Evolutionary conservation across 2,113 vertebrate species (phyloP), one percentile per base, ranked within the genome.

Genomic region (Tringa solitaria): DNA sequence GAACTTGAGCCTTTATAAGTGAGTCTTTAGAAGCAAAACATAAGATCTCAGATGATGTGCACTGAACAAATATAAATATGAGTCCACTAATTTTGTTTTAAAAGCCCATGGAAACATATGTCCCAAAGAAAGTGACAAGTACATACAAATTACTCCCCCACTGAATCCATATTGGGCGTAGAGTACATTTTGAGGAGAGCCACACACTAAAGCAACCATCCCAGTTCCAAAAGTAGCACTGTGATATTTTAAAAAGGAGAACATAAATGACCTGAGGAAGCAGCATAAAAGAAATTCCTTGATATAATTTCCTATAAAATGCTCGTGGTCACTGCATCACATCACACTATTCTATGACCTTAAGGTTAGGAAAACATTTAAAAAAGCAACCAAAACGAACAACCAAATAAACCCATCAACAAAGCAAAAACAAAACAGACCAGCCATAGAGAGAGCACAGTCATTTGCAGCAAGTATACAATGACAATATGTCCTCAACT

Each of bases 151-250:
- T 53, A 84, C 68, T 90, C 54, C 32, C 63, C 32, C 63, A 53
- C 32, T 28, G 30, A 90, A 89, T 70, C 73, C 75, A 59, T 7
- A 9, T 45, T 93, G 69, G 37, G 41, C 37, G 54, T 28, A 87
- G 12, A 91, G 37, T 37, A 73, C 37, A 37, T 80, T 92, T 90
- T 61, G 65, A 85, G 85, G 32, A 77, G 10, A 93, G 50, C 77
- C 87, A 94, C 86, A 87, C 84, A 93, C 86, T 37, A 89, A 93
- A 77, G 82, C 75, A 93, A 88, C 79, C 77, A 57, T 74, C 68
- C 57, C 2, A 1, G 3, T 67, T 95, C 92, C 83, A 93, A 61
- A 85, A 86, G 51, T 19, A 84, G 46, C 23, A 72, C 43, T 53
- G 39, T 24, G 53, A 26, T 78, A 89, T 72, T 85, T 73, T 87